Conservation (phyloP, 2,888 invertebrate genomes). For the Pedicia rivosa region DNA sequence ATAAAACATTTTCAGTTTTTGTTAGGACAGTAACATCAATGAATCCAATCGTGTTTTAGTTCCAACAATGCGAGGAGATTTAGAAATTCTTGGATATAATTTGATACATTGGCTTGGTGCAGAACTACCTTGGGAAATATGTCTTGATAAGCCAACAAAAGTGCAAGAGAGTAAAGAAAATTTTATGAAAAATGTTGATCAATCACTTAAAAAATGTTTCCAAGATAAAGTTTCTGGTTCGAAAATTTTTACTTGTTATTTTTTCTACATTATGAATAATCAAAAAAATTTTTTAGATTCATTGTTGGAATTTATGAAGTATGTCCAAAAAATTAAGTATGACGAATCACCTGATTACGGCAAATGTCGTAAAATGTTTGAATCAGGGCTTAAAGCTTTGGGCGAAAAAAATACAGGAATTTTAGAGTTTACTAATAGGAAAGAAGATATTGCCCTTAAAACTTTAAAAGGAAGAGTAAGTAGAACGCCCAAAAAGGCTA, state of each 20-base stretch:
- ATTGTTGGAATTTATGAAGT: conserved; percentile 46
- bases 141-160: conserved; percentile 37
- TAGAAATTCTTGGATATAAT: conserved; percentile 90
- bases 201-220: conserved; percentile 20
- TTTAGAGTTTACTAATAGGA: conserved; percentile 36
- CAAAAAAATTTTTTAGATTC: conserved; percentile 33
- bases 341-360: conserved; percentile 59
- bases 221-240: conserved; percentile 30
- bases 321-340: conserved; percentile 49
- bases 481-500: conserved; percentile 16
- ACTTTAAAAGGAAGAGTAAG: conserved; percentile 16
- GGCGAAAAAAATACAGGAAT: conserved; percentile 40
- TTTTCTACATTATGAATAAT: conserved; percentile 11
- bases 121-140: conserved; percentile 68
- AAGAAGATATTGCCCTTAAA: too few species aligned
- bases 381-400: conserved; percentile 43
- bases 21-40: too few species aligned
- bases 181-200: conserved; percentile 38
- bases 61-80: conserved; percentile 75
- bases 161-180: conserved; percentile 55
- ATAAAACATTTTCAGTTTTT: too few species aligned
- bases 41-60: too few species aligned
- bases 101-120: conserved; percentile 81
- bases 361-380: conserved; percentile 49
- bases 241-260: conserved; percentile 12